Conservation (phyloP, 2,113 vertebrate genomes). For the Centropus unirufus region DNA sequence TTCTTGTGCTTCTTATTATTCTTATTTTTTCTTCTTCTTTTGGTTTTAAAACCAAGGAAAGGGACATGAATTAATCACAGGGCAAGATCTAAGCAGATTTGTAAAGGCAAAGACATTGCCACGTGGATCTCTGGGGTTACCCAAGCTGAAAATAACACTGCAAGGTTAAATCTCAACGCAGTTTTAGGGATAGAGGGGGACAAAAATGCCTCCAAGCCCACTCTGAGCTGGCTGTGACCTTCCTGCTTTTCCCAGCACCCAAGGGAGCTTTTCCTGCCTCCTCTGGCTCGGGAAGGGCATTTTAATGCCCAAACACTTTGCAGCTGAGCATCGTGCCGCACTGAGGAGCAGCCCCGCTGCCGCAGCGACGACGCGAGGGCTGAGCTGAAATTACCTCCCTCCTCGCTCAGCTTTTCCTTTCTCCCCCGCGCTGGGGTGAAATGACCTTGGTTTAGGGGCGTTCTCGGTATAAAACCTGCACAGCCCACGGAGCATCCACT, state of each 20-base stretch:
- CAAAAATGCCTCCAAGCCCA: neutral
- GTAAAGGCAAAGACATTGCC: conserved; percentile 39
- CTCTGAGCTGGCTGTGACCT: neutral
- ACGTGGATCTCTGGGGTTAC: neutral
- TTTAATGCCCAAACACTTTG: neutral
- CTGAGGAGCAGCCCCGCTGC: neutral
- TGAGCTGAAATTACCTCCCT: neutral
- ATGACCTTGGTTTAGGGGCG: neutral
- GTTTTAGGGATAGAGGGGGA: neutral
- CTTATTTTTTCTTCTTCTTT: neutral
- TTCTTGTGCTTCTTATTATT: neutral
- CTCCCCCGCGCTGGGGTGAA: fast-evolving
- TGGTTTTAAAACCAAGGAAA: conserved; percentile 13
- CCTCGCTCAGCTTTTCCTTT: neutral
- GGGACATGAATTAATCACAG: conserved; percentile 39
- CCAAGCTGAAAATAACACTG: conserved; percentile 48
- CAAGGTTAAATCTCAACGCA: neutral
- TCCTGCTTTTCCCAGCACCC: neutral
- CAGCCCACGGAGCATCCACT: neutral
- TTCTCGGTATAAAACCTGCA: neutral
- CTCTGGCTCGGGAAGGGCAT: neutral
- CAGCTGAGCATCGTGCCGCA: neutral
- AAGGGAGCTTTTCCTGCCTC: neutral
- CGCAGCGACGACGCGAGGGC: neutral
- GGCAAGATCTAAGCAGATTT: conserved; percentile 42